These are phyloP conservation scores for Etheostoma spectabile DNA, from an alignment of 2,113 vertebrate species.

Conservation along the genomic window DNA sequence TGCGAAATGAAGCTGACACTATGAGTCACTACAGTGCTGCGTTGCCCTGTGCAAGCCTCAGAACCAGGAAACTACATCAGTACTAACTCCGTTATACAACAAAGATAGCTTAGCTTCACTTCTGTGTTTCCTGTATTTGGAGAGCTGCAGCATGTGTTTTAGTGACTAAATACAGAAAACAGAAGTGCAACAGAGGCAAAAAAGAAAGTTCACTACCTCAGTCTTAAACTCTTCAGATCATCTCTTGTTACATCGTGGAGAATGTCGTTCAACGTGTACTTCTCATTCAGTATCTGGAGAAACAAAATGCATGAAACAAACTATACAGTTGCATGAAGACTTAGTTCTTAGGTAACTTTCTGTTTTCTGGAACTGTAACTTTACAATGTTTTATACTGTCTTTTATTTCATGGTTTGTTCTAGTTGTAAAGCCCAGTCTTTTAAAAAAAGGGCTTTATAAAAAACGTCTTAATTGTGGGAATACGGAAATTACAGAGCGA, in stretches of 20 bases:
- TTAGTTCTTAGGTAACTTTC: no score
- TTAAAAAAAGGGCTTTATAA: background rate
- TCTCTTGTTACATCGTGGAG: slow-evolving; percentile 93
- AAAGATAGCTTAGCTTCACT: slow-evolving; percentile 6
- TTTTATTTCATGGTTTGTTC: background rate
- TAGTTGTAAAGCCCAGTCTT: background rate
- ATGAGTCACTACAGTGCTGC: background rate
- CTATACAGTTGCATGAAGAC: background rate
- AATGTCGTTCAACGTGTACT: slow-evolving; percentile 91
- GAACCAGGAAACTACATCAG: slow-evolving; percentile 3
- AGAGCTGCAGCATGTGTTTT: slow-evolving; percentile 3
- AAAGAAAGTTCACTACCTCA: slow-evolving; percentile 85
- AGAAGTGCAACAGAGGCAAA: slow-evolving; percentile 34
- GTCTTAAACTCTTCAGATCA: slow-evolving; percentile 93
- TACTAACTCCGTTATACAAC: background rate
- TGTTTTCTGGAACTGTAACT: background rate
- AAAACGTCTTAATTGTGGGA: background rate
- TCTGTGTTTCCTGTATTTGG: background rate
- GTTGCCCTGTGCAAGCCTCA: background rate
- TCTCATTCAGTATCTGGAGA: slow-evolving; percentile 87
- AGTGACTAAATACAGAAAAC: background rate
- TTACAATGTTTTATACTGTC: background rate
- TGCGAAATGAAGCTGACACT: background rate
- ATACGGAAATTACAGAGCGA: background rate
- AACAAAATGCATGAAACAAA: background rate